A percentile compares a stretch with the other conserved stretches of the same genome.
Evolutionary conservation across 2,113 vertebrate genomes (phyloP).

Genomic region (Coturnix japonica): DNA sequence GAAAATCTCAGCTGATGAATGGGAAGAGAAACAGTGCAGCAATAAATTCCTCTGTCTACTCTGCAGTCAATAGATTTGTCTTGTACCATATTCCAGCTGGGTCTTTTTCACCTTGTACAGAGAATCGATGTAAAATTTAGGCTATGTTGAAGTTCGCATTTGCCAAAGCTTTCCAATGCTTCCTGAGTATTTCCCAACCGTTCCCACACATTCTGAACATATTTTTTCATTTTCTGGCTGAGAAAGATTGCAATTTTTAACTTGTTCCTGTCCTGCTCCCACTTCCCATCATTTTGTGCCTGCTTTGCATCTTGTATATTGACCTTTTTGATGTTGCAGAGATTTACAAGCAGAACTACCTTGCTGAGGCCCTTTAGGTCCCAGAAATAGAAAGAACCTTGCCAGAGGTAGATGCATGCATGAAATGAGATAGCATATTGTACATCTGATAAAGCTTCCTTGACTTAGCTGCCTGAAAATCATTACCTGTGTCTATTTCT

Average conservation of each 20-base stretch:
- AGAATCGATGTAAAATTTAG: constrained; percentile 40
- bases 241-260: constrained; percentile 12
- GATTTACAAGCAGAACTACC: constrained; percentile 58
- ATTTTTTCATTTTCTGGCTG: constrained; percentile 38
- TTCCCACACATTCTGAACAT: constrained; percentile 30
- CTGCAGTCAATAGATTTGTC: constrained; percentile 28
- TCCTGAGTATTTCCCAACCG: neutral
- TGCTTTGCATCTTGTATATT: constrained; percentile 53
- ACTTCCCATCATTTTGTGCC: constrained; percentile 21
- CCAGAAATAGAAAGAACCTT: constrained; percentile 65
- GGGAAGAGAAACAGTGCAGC: constrained; percentile 26
- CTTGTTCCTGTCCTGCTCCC: constrained; percentile 19
- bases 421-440: constrained; percentile 64
- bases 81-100: constrained; percentile 16
- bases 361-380: constrained; percentile 28
- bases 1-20: constrained; percentile 41
- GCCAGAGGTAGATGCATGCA: constrained; percentile 38
- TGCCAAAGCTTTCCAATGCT: constrained; percentile 44
- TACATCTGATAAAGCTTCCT: constrained; percentile 57
- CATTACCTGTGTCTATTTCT: constrained; percentile 53
- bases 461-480: constrained; percentile 41
- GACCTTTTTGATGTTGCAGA: constrained; percentile 55
- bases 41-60: constrained; percentile 35
- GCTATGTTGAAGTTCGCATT: neutral
- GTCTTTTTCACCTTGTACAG: constrained; percentile 20